Conservation (phyloP, 1,140 invertebrate genomes). For the Ptiloglossa arizonensis region DNA sequence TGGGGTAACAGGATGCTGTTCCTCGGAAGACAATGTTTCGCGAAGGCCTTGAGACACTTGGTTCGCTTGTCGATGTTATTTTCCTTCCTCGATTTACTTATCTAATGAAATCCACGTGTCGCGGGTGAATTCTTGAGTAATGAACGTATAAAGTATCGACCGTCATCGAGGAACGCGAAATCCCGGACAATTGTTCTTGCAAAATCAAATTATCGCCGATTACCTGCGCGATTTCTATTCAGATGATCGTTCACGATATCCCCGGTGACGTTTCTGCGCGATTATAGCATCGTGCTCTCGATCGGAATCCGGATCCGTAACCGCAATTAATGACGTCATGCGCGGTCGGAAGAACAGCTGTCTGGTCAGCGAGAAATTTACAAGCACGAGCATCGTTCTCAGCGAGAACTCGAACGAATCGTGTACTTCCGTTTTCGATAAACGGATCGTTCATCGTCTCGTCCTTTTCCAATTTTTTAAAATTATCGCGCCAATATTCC, state of each 20-base stretch:
- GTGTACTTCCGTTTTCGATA: too few relatives aligned
- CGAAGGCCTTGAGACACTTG: too few relatives aligned
- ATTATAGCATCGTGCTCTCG: constrained; percentile 51
- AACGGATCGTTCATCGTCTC: too few relatives aligned
- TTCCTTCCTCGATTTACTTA: background rate
- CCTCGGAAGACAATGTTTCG: too few relatives aligned
- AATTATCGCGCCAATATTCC: too few relatives aligned
- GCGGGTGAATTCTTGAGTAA: too few relatives aligned
- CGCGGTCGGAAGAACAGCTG: background rate
- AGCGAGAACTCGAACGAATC: too few relatives aligned
- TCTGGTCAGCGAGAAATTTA: background rate
- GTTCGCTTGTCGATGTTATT: too few relatives aligned
- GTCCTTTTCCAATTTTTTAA: too few relatives aligned
- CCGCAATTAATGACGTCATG: constrained; percentile 49
- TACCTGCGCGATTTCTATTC: constrained; percentile 50
- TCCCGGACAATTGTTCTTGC: background rate
- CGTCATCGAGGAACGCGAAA: background rate
- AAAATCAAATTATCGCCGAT: constrained; percentile 46
- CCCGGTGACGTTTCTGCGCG: constrained; percentile 53
- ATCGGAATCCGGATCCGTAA: constrained; percentile 70
- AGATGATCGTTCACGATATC: constrained; percentile 40
- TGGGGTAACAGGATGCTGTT: too few relatives aligned
- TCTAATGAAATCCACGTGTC: constrained; percentile 31
- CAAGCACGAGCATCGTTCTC: background rate
- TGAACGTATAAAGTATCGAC: background rate